Evolutionary conservation across 1,140 invertebrate species (phyloP).

Genomic region (Euschistus heros): DNA sequence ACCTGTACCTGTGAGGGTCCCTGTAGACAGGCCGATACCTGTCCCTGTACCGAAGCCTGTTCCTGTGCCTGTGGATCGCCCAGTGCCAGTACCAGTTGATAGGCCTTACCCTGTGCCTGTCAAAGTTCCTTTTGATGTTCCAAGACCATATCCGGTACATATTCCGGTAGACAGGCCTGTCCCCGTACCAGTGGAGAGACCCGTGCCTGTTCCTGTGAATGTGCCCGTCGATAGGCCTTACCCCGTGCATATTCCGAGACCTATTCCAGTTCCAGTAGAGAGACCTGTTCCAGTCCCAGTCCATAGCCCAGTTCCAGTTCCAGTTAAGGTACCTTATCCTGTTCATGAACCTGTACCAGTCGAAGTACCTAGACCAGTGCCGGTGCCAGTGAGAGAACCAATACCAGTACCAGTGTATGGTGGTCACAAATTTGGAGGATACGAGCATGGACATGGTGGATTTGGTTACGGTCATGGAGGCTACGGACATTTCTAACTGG

Average conservation of each 20-base stretch:
- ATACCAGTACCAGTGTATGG: not conserved
- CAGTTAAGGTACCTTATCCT: slow-evolving; percentile 7
- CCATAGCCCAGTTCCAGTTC: slow-evolving; percentile 13
- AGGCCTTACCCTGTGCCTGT: slow-evolving; percentile 20
- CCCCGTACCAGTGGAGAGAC: slow-evolving; percentile 11
- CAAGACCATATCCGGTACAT: slow-evolving; percentile 20
- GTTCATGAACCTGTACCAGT: slow-evolving; percentile 17
- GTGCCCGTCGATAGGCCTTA: slow-evolving; percentile 21
- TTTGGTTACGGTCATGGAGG: not conserved
- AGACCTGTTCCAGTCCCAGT: slow-evolving; percentile 19
- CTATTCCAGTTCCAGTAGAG: slow-evolving; percentile 19
- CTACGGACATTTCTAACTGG: not conserved
- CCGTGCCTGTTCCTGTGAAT: slow-evolving; percentile 17
- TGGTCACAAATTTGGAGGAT: not conserved
- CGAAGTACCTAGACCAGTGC: not conserved
- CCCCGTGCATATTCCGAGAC: slow-evolving; percentile 18
- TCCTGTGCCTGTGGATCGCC: slow-evolving; percentile 11
- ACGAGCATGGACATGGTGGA: not conserved
- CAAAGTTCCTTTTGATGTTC: slow-evolving; percentile 17
- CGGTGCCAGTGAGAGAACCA: not conserved
- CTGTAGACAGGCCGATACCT: slow-evolving; percentile 16
- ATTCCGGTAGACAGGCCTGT: slow-evolving; percentile 14
- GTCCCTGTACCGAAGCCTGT: slow-evolving; percentile 13
- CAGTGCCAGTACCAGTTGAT: slow-evolving; percentile 17
- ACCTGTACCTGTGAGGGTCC: slow-evolving; percentile 19